Evolutionary conservation across 2,888 invertebrate genomes (phyloP).

Genomic region (Crepidodera aurea): DNA sequence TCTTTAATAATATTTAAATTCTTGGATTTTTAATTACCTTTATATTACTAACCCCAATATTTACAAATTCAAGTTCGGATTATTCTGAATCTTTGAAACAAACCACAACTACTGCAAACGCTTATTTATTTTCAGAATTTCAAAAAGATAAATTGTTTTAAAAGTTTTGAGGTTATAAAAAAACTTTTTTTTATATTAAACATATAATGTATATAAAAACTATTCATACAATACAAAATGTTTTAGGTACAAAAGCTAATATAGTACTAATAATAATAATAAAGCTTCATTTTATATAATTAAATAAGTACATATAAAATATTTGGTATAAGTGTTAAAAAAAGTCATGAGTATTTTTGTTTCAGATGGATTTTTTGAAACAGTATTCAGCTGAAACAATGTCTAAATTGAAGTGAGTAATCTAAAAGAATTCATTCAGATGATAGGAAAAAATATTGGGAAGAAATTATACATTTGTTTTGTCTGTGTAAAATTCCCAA

Average conservation of each 20-base stretch:
- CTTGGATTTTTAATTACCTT: no score
- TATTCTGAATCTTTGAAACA: no score
- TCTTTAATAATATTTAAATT: no score
- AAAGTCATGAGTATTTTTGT: constrained; percentile 15
- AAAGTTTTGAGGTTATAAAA: no score
- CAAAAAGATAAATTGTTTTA: no score
- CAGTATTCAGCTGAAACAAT: constrained; percentile 15
- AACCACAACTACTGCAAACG: no score
- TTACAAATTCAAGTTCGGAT: no score
- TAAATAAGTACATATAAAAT: constrained; percentile 22
- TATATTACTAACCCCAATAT: no score
- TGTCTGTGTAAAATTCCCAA: not conserved
- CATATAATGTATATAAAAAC: not conserved
- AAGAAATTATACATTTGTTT: constrained; percentile 3
- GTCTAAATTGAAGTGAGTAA: constrained; percentile 33
- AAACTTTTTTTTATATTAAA: not conserved
- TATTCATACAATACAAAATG: not conserved
- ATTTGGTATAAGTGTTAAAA: constrained; percentile 25
- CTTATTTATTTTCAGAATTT: no score
- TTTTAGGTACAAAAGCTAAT: constrained; percentile 22
- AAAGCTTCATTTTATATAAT: constrained; percentile 24
- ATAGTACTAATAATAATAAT: not conserved
- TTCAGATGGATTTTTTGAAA: constrained; percentile 38
- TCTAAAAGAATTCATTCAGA: constrained; percentile 12
- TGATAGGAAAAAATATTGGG: constrained; percentile 5